These are phyloP conservation scores for Pararge aegeria DNA, from an alignment of 1,140 invertebrate genomes.

Conservation along the genomic window DNA sequence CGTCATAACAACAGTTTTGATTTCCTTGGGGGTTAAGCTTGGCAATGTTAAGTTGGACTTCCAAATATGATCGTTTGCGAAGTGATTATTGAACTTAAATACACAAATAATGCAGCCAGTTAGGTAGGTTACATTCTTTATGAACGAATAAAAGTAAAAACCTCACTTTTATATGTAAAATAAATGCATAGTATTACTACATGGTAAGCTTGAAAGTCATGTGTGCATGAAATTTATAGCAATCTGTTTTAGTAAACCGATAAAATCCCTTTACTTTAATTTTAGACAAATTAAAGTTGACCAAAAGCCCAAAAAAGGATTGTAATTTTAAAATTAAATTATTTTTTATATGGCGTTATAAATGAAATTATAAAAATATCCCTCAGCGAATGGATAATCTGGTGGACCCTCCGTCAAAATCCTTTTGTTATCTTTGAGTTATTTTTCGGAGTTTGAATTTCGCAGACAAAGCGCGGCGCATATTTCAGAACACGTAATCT, in stretches of 20 bases:
- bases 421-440: conserved; percentile 65
- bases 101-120: too few relatives aligned
- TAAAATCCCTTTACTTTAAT: neutral
- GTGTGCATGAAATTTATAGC: too few relatives aligned
- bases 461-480: conserved; percentile 59
- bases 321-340: conserved; percentile 4
- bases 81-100: too few relatives aligned
- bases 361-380: conserved; percentile 25
- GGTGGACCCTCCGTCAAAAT: conserved; percentile 49
- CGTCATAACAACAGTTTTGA: conserved; percentile 3
- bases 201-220: too few relatives aligned
- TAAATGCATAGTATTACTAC: too few relatives aligned
- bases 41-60: too few relatives aligned
- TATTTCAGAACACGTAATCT: conserved; percentile 68
- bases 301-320: neutral
- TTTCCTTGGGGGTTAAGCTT: neutral
- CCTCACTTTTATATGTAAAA: too few relatives aligned
- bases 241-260: too few relatives aligned
- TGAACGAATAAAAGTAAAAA: too few relatives aligned
- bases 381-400: conserved; percentile 33
- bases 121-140: too few relatives aligned
- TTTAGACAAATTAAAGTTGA: neutral
- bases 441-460: conserved; percentile 67
- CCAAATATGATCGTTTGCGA: too few relatives aligned
- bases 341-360: conserved; percentile 20